These are phyloP conservation scores for Drosophila sucinea DNA, from an alignment of 1,140 invertebrate genomes.

Conservation along the genomic window DNA sequence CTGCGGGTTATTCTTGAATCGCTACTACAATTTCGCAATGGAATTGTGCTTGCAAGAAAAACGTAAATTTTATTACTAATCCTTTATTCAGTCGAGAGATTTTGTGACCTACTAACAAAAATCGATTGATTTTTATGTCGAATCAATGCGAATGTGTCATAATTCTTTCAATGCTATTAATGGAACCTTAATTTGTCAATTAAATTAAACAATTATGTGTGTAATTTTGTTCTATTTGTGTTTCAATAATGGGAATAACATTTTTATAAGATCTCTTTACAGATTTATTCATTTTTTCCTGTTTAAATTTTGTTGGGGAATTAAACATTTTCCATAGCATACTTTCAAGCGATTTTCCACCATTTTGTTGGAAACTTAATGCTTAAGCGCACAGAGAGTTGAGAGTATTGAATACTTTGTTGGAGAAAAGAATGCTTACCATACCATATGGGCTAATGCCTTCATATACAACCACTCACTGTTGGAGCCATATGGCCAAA, in stretches of 20 bases:
- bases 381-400: neutral
- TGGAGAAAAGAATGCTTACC: neutral
- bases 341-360: neutral
- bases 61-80: neutral
- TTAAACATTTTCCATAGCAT: constrained; percentile 4
- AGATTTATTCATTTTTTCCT: neutral
- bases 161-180: neutral
- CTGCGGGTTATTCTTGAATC: no score
- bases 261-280: neutral
- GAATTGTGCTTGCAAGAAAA: neutral
- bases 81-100: neutral
- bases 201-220: neutral
- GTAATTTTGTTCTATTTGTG: neutral
- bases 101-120: neutral
- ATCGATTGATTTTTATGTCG: neutral
- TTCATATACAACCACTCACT: neutral
- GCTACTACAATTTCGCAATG: no score
- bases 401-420: neutral
- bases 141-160: neutral
- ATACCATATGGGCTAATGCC: constrained; percentile 4
- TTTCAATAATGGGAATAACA: neutral
- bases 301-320: neutral
- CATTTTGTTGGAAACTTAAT: constrained; percentile 4
- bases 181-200: neutral
- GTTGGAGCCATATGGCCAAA: constrained; percentile 6